Evolutionary conservation across 64 coral and sea anemone genomes (phyloP), one percentile per base, ranked within the genome.

Genomic region (Montipora foliosa): DNA sequence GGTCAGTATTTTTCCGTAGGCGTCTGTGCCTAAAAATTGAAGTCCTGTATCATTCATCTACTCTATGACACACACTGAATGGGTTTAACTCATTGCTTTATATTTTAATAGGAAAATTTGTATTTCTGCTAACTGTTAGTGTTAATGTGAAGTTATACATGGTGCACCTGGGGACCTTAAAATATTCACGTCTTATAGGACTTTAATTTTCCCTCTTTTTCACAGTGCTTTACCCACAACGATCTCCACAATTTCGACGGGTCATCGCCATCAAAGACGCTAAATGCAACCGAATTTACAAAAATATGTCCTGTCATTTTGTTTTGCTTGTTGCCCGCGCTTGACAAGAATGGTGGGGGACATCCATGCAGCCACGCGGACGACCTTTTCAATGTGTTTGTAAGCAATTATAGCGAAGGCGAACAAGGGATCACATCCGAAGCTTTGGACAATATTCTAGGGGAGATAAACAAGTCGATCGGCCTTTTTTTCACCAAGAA

Each of bases 301-400:
- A 16, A 71, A 19, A 9, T 72, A 12, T 71, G 82, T 13, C 82
- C 82, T 12, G 10, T 51, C 16, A 86, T 86, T 72, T 62, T 86
- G 17, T 86, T 21, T 64, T 86, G 82, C 66, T 19, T 86, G 62
- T 12, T 86, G 66, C 66, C 82, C 4, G 16, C 82, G 66, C 62
- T 14, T 86, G 44, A 53, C 51, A 71, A 50, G 82, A 86, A 86
- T 48, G 10, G 46, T 71, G 66, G 82, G 48, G 59, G 17, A 49
- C 46, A 78, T 13, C 76, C 44, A 48, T 86, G 82, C 67, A n/a
- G 58, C 68, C 66, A 62, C 66, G 71, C 15, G 82, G 71, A 52
- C 82, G 64, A 70, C 64, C 82, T 86, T 72, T 86, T 71, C 66
- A 67, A 72, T 10, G 68, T 16, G 17, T 86, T 86, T 47, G 61